Base-by-base conservation (phyloP, 30 jellyfish, hydroid and myxozoan genomes). In the Catostylus mosaicus region DNA sequence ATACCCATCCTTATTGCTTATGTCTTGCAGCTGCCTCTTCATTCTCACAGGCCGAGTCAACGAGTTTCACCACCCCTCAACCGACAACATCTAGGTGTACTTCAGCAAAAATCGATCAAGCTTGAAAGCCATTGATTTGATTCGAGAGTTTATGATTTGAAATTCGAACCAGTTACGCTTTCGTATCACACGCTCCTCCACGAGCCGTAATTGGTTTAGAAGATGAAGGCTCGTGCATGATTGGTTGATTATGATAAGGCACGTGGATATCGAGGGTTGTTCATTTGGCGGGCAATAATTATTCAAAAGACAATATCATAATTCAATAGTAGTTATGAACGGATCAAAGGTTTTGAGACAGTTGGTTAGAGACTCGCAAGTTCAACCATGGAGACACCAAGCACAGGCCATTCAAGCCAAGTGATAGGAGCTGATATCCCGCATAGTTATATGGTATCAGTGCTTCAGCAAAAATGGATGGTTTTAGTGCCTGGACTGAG, bases 261-360 rank as follows among this genome's bases (percentile, higher is more conserved):
- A 33, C 59, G 78, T 66, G 59, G 59, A 40, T 26, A 36, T 34
- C 40, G 16, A 62, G 32, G 57, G 78, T 66, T 66, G 78, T 31
- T 66, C 78, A 66, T 19, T 66, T 66, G 78, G 78, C 78, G 78
- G 78, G 78, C 78, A 66, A 7, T 52, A 52, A 26, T 52, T 52
- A n/a, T n/a, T n/a, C n/a, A n/a, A n/a, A n/a, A n/a, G n/a, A n/a
- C n/a, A n/a, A n/a, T n/a, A n/a, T n/a, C n/a, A n/a, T n/a, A n/a
- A n/a, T n/a, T n/a, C n/a, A n/a, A n/a, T n/a, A n/a, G n/a, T n/a
- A n/a, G n/a, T n/a, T n/a, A n/a, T n/a, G n/a, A n/a, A n/a, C n/a
- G n/a, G n/a, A n/a, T n/a, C n/a, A n/a, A n/a, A n/a, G n/a, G n/a
- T n/a, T n/a, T n/a, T n/a, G n/a, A n/a, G n/a, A n/a, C n/a, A n/a